phyloP scores from a whole-genome alignment of 2,888 invertebrate species.

The Calephelis perditalis region DNA sequence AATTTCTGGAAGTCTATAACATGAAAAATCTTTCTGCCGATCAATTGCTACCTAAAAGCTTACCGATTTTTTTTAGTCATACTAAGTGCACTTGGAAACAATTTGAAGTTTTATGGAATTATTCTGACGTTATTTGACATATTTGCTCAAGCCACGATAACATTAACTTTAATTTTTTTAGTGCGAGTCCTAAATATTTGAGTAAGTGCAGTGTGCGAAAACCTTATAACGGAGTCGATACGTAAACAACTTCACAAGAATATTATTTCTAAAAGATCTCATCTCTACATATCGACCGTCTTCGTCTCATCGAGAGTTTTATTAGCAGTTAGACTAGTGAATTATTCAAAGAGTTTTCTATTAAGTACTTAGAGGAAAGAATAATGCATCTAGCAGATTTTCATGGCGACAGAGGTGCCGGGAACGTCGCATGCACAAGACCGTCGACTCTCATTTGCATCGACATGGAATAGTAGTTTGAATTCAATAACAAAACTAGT shows the following conservation, averaged over 20 bases:
- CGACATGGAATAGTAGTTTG: neutral
- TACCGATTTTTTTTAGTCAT: too few relatives aligned
- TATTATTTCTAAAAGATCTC: constrained; percentile 47
- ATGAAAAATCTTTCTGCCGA: too few relatives aligned
- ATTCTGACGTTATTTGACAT: too few relatives aligned
- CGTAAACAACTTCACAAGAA: constrained; percentile 51
- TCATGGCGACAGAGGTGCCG: constrained; percentile 44
- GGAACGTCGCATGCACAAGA: constrained; percentile 44
- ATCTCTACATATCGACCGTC: constrained; percentile 61
- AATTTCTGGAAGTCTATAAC: too few relatives aligned
- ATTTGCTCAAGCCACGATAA: too few relatives aligned
- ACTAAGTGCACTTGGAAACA: too few relatives aligned
- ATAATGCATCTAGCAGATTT: constrained; percentile 64
- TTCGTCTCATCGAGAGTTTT: constrained; percentile 62
- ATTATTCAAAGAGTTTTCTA: constrained; percentile 66
- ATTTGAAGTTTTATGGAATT: too few relatives aligned
- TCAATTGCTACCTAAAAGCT: too few relatives aligned
- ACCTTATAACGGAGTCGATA: constrained; percentile 45
- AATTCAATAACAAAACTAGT: neutral
- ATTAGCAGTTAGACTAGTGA: constrained; percentile 59
- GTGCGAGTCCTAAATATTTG: too few relatives aligned
- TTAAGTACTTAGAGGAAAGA: constrained; percentile 63
- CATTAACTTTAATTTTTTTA: too few relatives aligned
- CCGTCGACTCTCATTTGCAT: neutral
- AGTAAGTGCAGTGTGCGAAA: neutral